Percentiles rank a stretch among this genome's conserved stretches.
Evolutionary conservation across 2,113 vertebrate genomes (phyloP).

Genomic region (Aldabrachelys gigantea): DNA sequence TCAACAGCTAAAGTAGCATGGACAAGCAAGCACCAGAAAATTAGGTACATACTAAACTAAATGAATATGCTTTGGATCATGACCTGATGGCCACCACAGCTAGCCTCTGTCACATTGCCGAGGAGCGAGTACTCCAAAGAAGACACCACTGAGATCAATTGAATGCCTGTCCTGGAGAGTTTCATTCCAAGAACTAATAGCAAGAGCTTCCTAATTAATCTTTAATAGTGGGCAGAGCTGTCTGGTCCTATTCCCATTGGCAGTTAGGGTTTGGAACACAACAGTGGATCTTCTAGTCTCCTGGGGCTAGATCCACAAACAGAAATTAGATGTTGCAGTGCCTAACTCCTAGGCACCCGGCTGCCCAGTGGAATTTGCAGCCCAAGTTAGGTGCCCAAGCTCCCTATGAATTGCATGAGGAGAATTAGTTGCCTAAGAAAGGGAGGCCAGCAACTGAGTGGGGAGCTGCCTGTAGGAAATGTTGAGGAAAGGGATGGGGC

Average conservation of each 20-base stretch:
- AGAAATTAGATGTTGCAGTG: neutral
- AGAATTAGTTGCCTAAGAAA: neutral
- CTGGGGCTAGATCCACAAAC: neutral
- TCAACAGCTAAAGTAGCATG: slow-evolving; percentile 10
- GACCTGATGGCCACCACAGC: neutral
- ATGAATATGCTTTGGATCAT: neutral
- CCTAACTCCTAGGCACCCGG: neutral
- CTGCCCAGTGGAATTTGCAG: neutral
- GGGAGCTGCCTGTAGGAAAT: too few species aligned
- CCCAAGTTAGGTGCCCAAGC: neutral
- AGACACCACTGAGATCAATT: neutral
- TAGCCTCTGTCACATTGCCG: neutral
- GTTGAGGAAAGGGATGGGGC: too few species aligned
- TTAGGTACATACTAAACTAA: slow-evolving; percentile 25
- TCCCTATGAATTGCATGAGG: neutral
- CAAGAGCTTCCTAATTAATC: neutral
- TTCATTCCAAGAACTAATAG: neutral
- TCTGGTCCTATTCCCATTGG: neutral
- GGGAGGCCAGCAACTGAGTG: neutral
- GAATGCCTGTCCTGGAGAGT: neutral
- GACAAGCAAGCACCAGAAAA: slow-evolving; percentile 52
- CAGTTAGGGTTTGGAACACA: neutral
- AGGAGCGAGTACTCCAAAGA: neutral
- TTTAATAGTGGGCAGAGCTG: neutral
- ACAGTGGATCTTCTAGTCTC: neutral